A percentile compares a stretch with the other conserved stretches of the same genome.
phyloP scores from a whole-genome alignment of 2,888 invertebrate species.

The Linnaemya tessellans region DNA sequence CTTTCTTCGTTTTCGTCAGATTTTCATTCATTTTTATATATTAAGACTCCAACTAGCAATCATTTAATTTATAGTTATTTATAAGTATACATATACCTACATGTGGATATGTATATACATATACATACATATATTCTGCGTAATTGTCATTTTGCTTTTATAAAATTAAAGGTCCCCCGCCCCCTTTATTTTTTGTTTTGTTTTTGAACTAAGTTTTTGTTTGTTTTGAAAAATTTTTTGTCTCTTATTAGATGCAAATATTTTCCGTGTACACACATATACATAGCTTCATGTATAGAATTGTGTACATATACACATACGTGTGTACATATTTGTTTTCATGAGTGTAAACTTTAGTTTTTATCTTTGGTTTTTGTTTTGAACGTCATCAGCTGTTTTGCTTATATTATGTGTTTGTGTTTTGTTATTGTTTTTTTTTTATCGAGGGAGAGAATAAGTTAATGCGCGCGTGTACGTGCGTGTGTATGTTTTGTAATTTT shows the following conservation, averaged over 20 bases:
- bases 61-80: neutral
- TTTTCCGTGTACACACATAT: slow-evolving; percentile 10
- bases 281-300: no score
- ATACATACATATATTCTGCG: neutral
- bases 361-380: slow-evolving; percentile 47
- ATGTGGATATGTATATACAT: neutral
- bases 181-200: slow-evolving; percentile 41
- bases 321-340: slow-evolving; percentile 8
- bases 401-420: slow-evolving; percentile 32
- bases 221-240: slow-evolving; percentile 12
- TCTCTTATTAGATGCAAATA: slow-evolving; percentile 32
- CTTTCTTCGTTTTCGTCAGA: slow-evolving; percentile 18
- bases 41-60: slow-evolving; percentile 7
- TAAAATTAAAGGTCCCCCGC: slow-evolving; percentile 14
- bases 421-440: slow-evolving; percentile 49
- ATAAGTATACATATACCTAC: neutral
- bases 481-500: neutral
- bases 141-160: neutral
- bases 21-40: slow-evolving; percentile 42
- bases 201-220: slow-evolving; percentile 4
- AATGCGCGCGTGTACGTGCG: neutral
- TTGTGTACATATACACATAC: neutral
- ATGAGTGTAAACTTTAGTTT: slow-evolving; percentile 13
- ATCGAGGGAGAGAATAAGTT: neutral
- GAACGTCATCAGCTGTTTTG: slow-evolving; percentile 71